Conservation (phyloP, 2,888 invertebrate species). For the Tetragnatha montana region DNA sequence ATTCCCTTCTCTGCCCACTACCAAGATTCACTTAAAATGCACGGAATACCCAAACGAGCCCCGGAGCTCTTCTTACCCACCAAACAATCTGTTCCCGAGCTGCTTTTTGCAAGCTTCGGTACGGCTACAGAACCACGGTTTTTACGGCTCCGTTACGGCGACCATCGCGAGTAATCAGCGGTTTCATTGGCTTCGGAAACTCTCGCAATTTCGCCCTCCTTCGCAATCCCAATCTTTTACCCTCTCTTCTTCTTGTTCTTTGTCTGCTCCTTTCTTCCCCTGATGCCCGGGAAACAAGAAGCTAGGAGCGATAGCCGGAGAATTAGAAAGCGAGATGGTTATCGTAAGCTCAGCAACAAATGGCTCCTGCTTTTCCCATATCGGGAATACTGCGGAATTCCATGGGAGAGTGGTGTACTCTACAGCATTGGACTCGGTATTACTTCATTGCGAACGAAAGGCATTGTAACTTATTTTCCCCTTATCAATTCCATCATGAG, state of each 20-base stretch:
- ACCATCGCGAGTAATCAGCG: conserved; percentile 67
- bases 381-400: conserved; percentile 21
- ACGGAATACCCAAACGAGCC: not conserved
- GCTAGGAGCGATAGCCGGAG: conserved; percentile 54
- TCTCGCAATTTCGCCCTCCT: conserved; percentile 52
- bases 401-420: conserved; percentile 4
- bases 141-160: conserved; percentile 60
- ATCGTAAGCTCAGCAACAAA: conserved; percentile 67
- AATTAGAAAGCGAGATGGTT: conserved; percentile 65
- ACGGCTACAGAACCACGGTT: conserved; percentile 17
- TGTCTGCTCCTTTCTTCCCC: conserved; percentile 7
- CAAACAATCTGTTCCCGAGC: conserved; percentile 23
- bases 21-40: conserved; percentile 14
- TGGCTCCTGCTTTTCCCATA: conserved; percentile 52
- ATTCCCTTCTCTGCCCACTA: no score
- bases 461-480: no score
- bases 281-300: conserved; percentile 22
- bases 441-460: not conserved
- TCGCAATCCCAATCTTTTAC: conserved; percentile 3
- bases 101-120: not conserved
- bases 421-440: not conserved
- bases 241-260: conserved; percentile 13
- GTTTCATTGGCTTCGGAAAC: conserved; percentile 67
- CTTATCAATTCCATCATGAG: no score
- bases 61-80: not conserved